Percentiles rank a stretch among this genome's conserved stretches.
phyloP scores from a whole-genome alignment of 2,888 invertebrate genomes.

The Formica aserva region DNA sequence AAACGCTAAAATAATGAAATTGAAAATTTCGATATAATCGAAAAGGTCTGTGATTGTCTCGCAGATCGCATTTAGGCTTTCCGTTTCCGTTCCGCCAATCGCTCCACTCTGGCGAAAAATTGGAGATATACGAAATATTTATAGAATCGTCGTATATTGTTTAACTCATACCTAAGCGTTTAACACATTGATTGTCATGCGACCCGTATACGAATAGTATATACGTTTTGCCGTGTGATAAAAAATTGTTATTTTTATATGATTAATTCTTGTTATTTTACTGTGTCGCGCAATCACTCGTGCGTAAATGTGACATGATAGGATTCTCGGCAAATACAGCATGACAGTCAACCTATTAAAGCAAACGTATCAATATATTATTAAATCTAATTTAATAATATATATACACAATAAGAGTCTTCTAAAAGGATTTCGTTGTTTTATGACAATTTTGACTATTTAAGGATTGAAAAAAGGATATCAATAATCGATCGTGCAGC shows the following conservation, averaged over 20 bases:
- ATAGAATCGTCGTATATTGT: slow-evolving; percentile 42
- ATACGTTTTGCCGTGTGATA: background rate
- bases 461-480: background rate
- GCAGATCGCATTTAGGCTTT: slow-evolving; percentile 47
- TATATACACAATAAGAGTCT: slow-evolving; percentile 3
- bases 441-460: background rate
- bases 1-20: background rate
- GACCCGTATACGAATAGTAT: background rate
- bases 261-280: background rate
- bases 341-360: background rate
- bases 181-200: background rate
- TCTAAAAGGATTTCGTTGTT: background rate
- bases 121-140: slow-evolving; percentile 36
- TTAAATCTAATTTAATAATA: slow-evolving; percentile 27
- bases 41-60: slow-evolving; percentile 36
- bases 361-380: slow-evolving; percentile 1
- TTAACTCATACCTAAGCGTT: background rate
- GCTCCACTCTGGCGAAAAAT: slow-evolving; percentile 37
- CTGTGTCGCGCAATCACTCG: background rate
- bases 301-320: background rate
- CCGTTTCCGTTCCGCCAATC: slow-evolving; percentile 42
- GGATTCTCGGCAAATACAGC: background rate
- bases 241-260: background rate
- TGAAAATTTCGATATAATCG: slow-evolving; percentile 41
- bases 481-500: slow-evolving; percentile 11